Base-by-base conservation (phyloP, 64 coral and sea anemone genomes). In the Actinia equina region DNA sequence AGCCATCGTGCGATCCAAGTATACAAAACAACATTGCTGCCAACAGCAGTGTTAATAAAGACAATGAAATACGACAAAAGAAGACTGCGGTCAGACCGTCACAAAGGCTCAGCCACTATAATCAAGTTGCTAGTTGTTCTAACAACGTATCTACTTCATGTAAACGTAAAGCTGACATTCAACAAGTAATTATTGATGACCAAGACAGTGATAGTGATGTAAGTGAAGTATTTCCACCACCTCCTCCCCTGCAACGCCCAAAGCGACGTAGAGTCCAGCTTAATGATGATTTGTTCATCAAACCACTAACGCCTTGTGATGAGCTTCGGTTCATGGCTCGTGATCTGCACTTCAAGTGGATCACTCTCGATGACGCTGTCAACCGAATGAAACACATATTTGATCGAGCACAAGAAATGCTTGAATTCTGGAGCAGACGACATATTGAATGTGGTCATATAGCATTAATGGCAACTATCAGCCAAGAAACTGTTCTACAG, bases 291-390 rank as follows among this genome's bases (percentile, higher is more conserved):
- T 37, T 37, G 30, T 37, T 37, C 30, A 37, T 37, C 30, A 37
- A 37, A 37, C 30, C 30, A 37, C 30, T 37, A 37, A 37, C 30
- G 30, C 30, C 30, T 37, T 37, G 30, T 37, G 30, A 80, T 52
- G 77, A 80, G 42, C 77, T 80, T 10, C 20, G 77, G 43, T 80
- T 46, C 45, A 45, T 80, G 42, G 77, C 77, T 7, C 77, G 77
- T 80, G 77, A 80, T 45, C 16, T 80, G 13, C 77, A 80, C 45
- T 52, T 80, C 77, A 80, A 80, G 6, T 80, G 41, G 77, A 80
- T 80, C 77, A 18, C 42, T n/a, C 8, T 80, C 45, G 77, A 44
- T 45, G 6, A 20, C 44, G 77, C 77, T 71, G 65, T 27, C 37
- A 80, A 80, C 5, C 77, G 25, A 80, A 80, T 45, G 45, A 37